Conservation (phyloP, 2,888 invertebrate species). For the Subacronicta megacephala region DNA sequence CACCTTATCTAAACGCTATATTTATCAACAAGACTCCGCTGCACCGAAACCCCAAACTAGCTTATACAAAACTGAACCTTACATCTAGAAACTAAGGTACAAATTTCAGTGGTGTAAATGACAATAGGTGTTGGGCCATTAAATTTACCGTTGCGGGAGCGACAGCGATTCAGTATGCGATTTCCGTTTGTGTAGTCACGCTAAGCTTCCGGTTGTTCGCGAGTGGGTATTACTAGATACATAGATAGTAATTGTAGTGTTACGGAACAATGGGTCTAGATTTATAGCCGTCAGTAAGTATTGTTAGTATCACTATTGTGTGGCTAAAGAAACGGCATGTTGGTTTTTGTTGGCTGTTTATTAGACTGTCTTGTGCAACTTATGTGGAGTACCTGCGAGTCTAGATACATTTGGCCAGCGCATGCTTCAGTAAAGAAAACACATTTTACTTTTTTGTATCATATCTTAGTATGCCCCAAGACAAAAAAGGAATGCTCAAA, state of each 20-base stretch:
- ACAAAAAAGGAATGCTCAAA: too few species aligned
- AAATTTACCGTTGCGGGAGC: conserved; percentile 42
- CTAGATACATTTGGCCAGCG: too few species aligned
- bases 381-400: too few species aligned
- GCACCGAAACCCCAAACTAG: conserved; percentile 29
- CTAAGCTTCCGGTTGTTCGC: conserved; percentile 54
- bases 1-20: conserved; percentile 59
- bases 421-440: too few species aligned
- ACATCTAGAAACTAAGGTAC: neutral
- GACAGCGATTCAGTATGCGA: conserved; percentile 56
- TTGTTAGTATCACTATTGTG: conserved; percentile 29
- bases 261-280: conserved; percentile 42
- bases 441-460: too few species aligned
- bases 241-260: conserved; percentile 44
- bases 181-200: conserved; percentile 55
- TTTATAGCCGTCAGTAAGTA: conserved; percentile 33
- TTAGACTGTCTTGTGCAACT: conserved; percentile 13
- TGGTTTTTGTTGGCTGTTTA: conserved; percentile 36
- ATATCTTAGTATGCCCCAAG: too few species aligned
- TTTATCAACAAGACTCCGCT: conserved; percentile 55
- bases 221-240: conserved; percentile 37
- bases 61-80: conserved; percentile 9
- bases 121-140: conserved; percentile 56
- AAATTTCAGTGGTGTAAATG: conserved; percentile 8
- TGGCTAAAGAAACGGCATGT: conserved; percentile 18